Evolutionary conservation across 1,140 invertebrate genomes (phyloP), one percentile per base, ranked within the genome.

Genomic region (Leptopilina boulardi): DNA sequence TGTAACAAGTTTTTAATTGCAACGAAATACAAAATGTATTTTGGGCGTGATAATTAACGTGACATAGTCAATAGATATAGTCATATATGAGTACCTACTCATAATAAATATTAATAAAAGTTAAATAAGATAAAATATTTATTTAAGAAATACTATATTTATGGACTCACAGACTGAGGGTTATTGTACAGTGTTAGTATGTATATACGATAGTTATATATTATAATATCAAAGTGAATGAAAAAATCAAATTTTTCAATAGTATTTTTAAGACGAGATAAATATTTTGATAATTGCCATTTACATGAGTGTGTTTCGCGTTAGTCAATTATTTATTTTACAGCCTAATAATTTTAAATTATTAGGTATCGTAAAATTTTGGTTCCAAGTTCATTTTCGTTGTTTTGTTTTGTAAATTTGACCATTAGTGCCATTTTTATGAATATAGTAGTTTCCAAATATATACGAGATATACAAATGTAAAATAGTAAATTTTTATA

Each of bases 1-100:
- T n/a, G 13, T 19, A 56, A 19, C n/a, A 23, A 18, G 11, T 8
- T 56, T 23, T 26, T 11, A 26, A 26, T 9, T 19, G 54, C 54
- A 23, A 66, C 23, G 23, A 66, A 66, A 34, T 4, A 38, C 3
- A 38, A 38, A n/a, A 38, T 6, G 9, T 30, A 23, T 66, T 66
- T 66, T 15, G 15, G 23, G 23, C 59, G 59, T 66, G 59, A 66
- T 66, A 66, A 66, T 66, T 30, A 66, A 66, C 59, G n/a, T 30
- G 59, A 30, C 13, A 66, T 66, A 66, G 59, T 66, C 59, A 66
- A 66, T 59, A 59, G 21, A 59, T 66, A 83, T 87, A 87, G 85
- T 86, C 85, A 84, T 81, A 78, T 81, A 76, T 77, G 41, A 79
- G 82, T 85, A 83, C 72, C 75, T 83, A 80, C 47, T 51, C 47